These are phyloP conservation scores for Burhinus oedicnemus DNA, from an alignment of 2,113 vertebrate species.

Conservation along the genomic window DNA sequence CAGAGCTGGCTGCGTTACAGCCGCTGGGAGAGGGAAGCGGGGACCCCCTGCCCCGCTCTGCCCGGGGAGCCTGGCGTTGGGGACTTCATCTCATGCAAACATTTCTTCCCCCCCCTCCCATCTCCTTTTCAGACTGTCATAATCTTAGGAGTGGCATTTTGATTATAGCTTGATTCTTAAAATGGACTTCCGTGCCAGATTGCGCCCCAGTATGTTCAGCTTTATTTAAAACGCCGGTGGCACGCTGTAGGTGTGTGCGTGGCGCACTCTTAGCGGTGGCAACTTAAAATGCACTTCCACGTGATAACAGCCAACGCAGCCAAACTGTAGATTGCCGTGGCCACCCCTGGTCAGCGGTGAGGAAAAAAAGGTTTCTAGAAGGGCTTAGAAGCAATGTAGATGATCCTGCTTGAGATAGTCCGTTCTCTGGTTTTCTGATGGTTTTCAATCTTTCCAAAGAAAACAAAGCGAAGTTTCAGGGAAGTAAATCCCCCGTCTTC, in stretches of 20 bases:
- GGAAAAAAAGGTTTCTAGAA: neutral
- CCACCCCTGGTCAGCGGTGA: accelerated
- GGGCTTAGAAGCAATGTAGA: neutral
- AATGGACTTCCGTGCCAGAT: neutral
- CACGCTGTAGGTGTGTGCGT: accelerated
- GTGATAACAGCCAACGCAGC: neutral
- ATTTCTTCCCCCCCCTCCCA: too few species aligned
- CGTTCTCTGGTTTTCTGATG: neutral
- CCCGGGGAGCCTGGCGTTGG: accelerated
- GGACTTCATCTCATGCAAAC: neutral
- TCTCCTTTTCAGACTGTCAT: too few species aligned
- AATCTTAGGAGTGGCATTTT: neutral
- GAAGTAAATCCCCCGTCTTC: neutral
- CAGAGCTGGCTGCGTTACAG: neutral
- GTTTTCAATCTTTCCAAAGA: neutral
- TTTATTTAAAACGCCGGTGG: neutral
- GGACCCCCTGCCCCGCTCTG: neutral
- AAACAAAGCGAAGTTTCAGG: neutral
- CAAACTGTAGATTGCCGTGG: neutral
- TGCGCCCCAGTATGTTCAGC: neutral
- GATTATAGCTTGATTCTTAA: neutral
- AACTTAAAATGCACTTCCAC: neutral
- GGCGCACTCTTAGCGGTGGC: neutral
- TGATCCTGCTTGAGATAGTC: neutral
- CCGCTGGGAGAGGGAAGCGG: accelerated